Conservation (phyloP, 53 echinoderm and acorn worm species). For the Glandiceps talaboti region DNA sequence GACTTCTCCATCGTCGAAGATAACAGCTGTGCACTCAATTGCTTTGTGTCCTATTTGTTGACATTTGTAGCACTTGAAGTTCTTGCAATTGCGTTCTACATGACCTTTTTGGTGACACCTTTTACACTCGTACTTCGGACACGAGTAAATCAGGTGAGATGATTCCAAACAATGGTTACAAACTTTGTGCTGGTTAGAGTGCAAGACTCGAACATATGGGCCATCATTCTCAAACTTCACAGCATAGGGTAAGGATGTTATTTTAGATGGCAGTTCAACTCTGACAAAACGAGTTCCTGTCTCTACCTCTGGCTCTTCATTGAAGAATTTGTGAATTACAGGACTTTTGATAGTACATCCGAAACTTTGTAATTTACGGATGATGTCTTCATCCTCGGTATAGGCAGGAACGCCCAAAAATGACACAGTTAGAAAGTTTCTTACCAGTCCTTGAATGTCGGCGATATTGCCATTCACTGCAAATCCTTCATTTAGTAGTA, state of each 20-base stretch:
- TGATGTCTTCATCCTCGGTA: not conserved
- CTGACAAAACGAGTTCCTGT: not conserved
- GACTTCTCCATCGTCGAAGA: not conserved
- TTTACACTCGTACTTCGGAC: not conserved
- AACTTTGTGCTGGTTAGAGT: not conserved
- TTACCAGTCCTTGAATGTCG: not conserved
- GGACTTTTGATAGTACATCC: not conserved
- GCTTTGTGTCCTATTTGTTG: not conserved
- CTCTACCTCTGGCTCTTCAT: not conserved
- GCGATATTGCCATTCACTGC: not conserved
- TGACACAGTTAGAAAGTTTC: not conserved
- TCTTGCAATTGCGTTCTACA: not conserved
- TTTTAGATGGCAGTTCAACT: not conserved
- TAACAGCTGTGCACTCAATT: not conserved
- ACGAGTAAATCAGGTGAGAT: not conserved
- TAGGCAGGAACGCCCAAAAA: not conserved
- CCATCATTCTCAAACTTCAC: not conserved
- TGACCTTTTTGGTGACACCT: not conserved
- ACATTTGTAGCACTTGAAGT: not conserved
- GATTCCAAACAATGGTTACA: not conserved
- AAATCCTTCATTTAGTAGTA: not conserved
- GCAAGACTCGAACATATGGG: not conserved
- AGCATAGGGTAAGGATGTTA: not conserved
- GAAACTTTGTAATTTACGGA: not conserved
- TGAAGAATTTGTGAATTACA: not conserved